Conservation (phyloP, 2,888 invertebrate species). For the Chrysomela aeneicollis region DNA sequence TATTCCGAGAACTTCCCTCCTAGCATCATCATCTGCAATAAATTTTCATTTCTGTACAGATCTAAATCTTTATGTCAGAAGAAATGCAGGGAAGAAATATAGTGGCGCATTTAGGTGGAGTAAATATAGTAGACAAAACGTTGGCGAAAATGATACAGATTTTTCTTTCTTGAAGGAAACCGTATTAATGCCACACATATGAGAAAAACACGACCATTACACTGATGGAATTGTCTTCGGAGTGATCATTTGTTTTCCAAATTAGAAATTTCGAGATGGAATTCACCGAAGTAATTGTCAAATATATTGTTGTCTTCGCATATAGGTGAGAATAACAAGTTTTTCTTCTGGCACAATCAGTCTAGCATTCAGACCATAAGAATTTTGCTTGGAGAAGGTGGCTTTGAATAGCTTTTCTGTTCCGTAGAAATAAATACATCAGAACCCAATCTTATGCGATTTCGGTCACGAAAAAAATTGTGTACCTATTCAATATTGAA, state of each 20-base stretch:
- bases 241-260: constrained; percentile 29
- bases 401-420: too few relatives aligned
- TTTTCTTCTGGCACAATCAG: too few relatives aligned
- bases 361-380: too few relatives aligned
- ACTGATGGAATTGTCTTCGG: constrained; percentile 34
- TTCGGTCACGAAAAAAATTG: too few relatives aligned
- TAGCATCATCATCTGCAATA: constrained; percentile 26
- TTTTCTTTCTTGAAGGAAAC: constrained; percentile 47
- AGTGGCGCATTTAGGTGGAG: constrained; percentile 44
- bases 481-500: too few relatives aligned
- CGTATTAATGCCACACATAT: constrained; percentile 47
- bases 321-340: too few relatives aligned
- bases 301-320: background rate
- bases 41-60: constrained; percentile 41
- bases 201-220: constrained; percentile 39
- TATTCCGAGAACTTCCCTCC: background rate
- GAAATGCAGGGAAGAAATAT: constrained; percentile 48
- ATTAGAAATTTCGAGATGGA: constrained; percentile 19
- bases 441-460: too few relatives aligned
- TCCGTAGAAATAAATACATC: too few relatives aligned
- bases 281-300: background rate
- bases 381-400: too few relatives aligned
- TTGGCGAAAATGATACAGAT: constrained; percentile 47
- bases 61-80: constrained; percentile 48
- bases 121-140: constrained; percentile 49